phyloP scores from a whole-genome alignment of 2,888 invertebrate genomes.

The Limnephilus auricula region DNA sequence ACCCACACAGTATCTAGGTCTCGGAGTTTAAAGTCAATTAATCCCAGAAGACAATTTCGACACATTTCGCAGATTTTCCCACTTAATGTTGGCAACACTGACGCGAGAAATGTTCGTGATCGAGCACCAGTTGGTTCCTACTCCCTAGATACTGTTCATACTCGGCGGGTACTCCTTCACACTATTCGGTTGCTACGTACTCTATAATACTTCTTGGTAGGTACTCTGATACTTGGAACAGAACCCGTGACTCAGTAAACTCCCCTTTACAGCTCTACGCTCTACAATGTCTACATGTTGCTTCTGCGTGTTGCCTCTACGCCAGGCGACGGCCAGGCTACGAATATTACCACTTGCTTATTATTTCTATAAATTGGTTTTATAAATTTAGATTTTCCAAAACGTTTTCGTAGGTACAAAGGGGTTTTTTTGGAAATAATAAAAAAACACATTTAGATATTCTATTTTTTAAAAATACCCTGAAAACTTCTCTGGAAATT shows the following conservation, averaged over 20 bases:
- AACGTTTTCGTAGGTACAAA: not conserved
- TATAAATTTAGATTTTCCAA: no score
- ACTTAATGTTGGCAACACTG: not conserved
- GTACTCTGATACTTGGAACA: not conserved
- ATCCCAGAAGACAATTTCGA: not conserved
- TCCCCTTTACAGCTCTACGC: not conserved
- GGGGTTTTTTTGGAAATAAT: not conserved
- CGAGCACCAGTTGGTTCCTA: not conserved
- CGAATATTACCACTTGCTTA: not conserved
- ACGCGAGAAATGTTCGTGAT: not conserved
- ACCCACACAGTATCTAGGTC: not conserved
- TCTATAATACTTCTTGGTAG: no score
- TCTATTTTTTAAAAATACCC: no score
- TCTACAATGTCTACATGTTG: not conserved
- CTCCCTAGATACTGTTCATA: not conserved
- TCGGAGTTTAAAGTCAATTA: not conserved
- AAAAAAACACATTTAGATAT: no score
- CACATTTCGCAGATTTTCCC: slow-evolving; percentile 24
- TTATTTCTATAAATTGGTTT: no score
- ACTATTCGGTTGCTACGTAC: not conserved
- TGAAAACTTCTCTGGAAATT: no score
- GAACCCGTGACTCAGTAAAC: not conserved
- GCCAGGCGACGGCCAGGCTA: not conserved
- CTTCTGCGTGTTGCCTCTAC: not conserved
- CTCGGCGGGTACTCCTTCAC: not conserved